These are phyloP conservation scores for Ictidomys tridecemlineatus DNA, from an alignment of 2,113 vertebrate genomes.

Conservation along the genomic window DNA sequence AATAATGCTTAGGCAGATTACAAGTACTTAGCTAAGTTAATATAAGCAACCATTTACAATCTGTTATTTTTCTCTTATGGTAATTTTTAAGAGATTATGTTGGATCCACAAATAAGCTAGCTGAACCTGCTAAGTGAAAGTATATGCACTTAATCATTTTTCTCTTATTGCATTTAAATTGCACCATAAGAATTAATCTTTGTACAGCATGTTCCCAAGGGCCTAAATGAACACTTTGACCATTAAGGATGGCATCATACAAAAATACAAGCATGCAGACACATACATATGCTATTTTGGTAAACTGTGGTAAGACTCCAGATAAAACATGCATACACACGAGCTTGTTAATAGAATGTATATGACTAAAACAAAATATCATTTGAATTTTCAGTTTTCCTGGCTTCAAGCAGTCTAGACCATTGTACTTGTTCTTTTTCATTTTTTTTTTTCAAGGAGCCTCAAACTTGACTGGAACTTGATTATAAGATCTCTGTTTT, in stretches of 20 bases:
- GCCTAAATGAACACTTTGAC: neutral
- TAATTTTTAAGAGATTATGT: slow-evolving; percentile 79
- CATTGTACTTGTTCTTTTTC: neutral
- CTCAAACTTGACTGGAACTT: neutral
- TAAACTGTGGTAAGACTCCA: neutral
- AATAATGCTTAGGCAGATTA: slow-evolving; percentile 80
- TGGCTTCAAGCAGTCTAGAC: neutral
- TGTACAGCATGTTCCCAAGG: neutral
- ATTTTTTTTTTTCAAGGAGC: neutral
- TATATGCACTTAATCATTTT: slow-evolving; percentile 58
- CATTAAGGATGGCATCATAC: neutral
- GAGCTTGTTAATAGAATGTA: neutral
- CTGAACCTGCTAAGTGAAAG: slow-evolving; percentile 73
- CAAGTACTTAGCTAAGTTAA: slow-evolving; percentile 82
- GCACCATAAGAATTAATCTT: slow-evolving; percentile 40
- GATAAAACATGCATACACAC: neutral
- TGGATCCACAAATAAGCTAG: slow-evolving; percentile 74
- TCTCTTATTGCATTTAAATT: slow-evolving; percentile 69
- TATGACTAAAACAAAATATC: neutral
- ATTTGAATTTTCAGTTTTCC: neutral
- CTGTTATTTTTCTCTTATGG: slow-evolving; percentile 81
- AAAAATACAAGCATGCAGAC: neutral
- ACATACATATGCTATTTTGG: neutral
- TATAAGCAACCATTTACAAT: slow-evolving; percentile 81
- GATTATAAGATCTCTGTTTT: neutral